Percentiles rank a stretch among this genome's conserved stretches.
These are phyloP conservation scores for Chloropsis cyanopogon DNA, from an alignment of 2,113 vertebrate genomes.

Conservation along the genomic window DNA sequence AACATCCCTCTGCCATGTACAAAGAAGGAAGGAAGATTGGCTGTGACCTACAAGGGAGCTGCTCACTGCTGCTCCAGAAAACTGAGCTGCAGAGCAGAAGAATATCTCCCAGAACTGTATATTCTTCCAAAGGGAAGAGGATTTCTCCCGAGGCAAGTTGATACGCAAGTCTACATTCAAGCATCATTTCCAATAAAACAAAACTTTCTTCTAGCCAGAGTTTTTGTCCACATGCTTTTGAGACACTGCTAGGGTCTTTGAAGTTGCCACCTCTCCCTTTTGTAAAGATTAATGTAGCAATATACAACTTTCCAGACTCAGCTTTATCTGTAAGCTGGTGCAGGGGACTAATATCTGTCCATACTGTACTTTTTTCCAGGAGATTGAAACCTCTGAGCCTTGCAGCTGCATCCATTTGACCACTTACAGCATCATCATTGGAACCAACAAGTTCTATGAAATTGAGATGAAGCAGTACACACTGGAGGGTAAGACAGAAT, in stretches of 20 bases:
- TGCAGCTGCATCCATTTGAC: conserved; percentile 98
- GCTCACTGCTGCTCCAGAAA: not conserved
- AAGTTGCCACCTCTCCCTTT: not conserved
- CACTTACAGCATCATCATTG: conserved; percentile 96
- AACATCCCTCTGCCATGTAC: not conserved
- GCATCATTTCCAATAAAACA: not conserved
- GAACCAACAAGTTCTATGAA: conserved; percentile 98
- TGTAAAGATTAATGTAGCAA: not conserved
- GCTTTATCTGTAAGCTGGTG: not conserved
- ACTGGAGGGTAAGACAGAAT: conserved; percentile 81
- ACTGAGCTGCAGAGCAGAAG: not conserved
- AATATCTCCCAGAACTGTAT: not conserved
- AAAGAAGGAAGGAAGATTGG: not conserved
- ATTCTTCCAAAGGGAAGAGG: not conserved
- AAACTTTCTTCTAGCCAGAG: not conserved
- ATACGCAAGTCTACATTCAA: not conserved
- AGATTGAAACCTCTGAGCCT: conserved; percentile 97
- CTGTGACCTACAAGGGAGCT: not conserved
- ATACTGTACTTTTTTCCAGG: conserved; percentile 70
- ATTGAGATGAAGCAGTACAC: conserved; percentile 99
- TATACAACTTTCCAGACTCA: not conserved
- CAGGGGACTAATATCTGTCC: not conserved
- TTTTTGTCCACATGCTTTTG: not conserved
- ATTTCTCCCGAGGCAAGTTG: not conserved
- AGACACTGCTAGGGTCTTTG: not conserved